Percentiles rank a stretch among this genome's conserved stretches.
These are phyloP conservation scores for Strigamia transsilvanica DNA, from an alignment of 2,888 invertebrate species.

Conservation along the genomic window DNA sequence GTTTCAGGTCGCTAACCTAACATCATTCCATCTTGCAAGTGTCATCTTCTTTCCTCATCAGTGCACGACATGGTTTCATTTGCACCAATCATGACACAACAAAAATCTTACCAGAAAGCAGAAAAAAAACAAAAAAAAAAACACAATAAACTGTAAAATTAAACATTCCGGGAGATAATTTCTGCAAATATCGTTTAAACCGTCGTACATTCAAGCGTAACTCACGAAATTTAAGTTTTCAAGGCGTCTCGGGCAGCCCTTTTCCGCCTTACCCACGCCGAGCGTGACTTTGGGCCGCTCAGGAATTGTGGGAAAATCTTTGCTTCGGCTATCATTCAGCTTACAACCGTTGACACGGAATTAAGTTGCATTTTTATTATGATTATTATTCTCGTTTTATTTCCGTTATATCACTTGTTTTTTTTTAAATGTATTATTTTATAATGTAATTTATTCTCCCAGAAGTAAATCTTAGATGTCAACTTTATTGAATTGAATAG, in stretches of 20 bases:
- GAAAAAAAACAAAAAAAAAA: not conserved
- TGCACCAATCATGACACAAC: conserved; percentile 20
- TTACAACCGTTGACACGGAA: conserved; percentile 34
- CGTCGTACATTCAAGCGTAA: not conserved
- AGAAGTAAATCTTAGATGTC: not conserved
- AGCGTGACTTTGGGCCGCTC: conserved; percentile 27
- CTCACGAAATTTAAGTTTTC: not conserved
- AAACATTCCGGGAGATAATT: not conserved
- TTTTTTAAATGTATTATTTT: not conserved
- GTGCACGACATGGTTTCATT: conserved; percentile 40
- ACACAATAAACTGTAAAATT: not conserved
- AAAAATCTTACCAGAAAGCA: not conserved
- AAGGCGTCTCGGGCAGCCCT: conserved; percentile 5
- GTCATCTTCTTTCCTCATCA: conserved; percentile 37
- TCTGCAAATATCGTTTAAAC: not conserved
- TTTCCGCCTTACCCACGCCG: conserved; percentile 35
- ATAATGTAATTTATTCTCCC: not conserved
- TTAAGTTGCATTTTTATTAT: not conserved
- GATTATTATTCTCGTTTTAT: not conserved
- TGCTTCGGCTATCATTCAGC: conserved; percentile 22
- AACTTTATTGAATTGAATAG: not conserved
- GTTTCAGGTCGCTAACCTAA: conserved; percentile 27
- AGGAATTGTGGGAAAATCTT: conserved; percentile 19
- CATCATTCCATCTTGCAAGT: conserved; percentile 27
- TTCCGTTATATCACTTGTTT: conserved; percentile 3